Conservation (phyloP, 2,113 vertebrate genomes). For the Nothoprocta pentlandii region DNA sequence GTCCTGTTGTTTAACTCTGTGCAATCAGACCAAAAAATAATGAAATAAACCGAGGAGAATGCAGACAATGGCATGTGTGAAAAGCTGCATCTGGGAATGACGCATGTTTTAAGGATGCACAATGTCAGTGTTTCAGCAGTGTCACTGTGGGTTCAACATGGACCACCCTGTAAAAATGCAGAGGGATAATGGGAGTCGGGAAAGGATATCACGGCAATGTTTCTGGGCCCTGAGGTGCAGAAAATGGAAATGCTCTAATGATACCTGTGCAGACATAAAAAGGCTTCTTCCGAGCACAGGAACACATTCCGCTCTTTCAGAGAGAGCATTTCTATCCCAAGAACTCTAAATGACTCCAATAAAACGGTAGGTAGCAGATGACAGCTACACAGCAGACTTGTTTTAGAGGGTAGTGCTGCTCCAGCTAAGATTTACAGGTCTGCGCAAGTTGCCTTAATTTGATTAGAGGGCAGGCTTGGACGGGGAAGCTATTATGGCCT, state of each 20-base stretch:
- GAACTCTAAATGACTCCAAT: neutral
- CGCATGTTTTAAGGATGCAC: no score
- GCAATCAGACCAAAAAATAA: neutral
- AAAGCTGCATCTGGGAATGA: no score
- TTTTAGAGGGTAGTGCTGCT: slow-evolving; percentile 16
- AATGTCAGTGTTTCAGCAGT: slow-evolving; percentile 21
- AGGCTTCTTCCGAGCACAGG: neutral
- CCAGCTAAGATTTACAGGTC: slow-evolving; percentile 41
- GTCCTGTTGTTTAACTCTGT: neutral
- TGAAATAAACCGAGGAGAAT: neutral
- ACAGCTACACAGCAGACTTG: neutral
- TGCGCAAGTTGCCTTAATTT: slow-evolving; percentile 32
- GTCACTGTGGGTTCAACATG: neutral
- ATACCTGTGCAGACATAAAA: neutral
- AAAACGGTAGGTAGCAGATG: neutral
- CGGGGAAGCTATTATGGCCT: slow-evolving; percentile 44
- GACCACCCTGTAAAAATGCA: neutral
- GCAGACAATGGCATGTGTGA: neutral
- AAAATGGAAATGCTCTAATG: neutral
- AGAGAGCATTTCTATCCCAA: neutral
- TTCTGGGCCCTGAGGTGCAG: neutral
- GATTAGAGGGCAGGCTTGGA: slow-evolving; percentile 49
- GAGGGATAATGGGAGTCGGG: neutral
- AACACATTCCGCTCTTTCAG: neutral
- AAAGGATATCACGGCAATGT: neutral